These are phyloP conservation scores for Chlorocebus sabaeus DNA, from an alignment of 2,113 vertebrate genomes.

Conservation along the genomic window DNA sequence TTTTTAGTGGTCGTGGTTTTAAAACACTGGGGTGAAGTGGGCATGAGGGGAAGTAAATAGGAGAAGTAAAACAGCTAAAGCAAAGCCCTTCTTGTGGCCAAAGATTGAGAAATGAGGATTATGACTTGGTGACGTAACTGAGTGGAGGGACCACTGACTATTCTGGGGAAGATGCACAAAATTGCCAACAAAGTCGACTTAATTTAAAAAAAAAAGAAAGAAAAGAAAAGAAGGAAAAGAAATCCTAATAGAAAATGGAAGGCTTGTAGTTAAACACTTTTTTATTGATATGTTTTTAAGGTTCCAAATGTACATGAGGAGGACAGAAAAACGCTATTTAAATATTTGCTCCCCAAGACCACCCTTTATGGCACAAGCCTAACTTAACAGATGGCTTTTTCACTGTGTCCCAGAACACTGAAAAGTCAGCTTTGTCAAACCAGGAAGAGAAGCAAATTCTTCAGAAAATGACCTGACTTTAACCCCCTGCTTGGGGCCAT, in stretches of 20 bases:
- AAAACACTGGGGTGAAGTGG: constrained; percentile 39
- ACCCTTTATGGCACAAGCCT: constrained; percentile 37
- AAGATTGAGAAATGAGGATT: constrained; percentile 71
- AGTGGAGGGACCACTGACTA: not conserved
- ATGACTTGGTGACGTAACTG: not conserved
- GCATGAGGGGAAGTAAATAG: constrained; percentile 33
- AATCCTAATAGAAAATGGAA: constrained; percentile 62
- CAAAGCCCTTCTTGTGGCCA: constrained; percentile 20
- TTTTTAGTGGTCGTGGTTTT: constrained; percentile 78
- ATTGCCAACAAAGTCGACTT: constrained; percentile 54
- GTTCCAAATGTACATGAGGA: not conserved
- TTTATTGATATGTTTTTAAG: constrained; percentile 29
- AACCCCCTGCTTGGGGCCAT: constrained; percentile 34
- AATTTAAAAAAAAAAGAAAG: not conserved
- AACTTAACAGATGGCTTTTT: constrained; percentile 72
- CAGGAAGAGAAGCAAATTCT: constrained; percentile 43
- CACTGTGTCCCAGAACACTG: constrained; percentile 40
- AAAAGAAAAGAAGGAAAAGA: not conserved
- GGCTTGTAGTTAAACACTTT: not conserved
- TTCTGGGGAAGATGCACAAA: constrained; percentile 45
- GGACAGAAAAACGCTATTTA: not conserved
- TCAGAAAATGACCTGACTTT: constrained; percentile 52
- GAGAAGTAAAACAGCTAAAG: constrained; percentile 57
- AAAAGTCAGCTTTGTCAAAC: constrained; percentile 52
- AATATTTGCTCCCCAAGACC: not conserved